Base-by-base conservation (phyloP, 2,888 invertebrate genomes). In the Meandrusa payeni region DNA sequence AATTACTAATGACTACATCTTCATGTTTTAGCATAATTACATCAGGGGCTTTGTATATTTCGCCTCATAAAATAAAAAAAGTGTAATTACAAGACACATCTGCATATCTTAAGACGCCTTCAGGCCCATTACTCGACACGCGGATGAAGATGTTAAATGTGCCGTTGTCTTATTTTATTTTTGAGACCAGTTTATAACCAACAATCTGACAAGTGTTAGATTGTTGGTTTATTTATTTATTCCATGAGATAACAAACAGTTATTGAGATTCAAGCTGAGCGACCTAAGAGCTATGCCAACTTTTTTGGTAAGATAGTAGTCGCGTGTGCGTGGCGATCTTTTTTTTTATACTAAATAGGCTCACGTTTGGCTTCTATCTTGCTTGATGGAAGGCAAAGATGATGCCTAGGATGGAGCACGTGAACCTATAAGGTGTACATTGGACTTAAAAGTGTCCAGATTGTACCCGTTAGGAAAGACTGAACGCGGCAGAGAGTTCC, bases 1-100 rank as follows among this genome's bases (percentile, higher is more conserved):
- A 83, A 79, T 78, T 77, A 73, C 73, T 82, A 85, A 86, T 81
- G 82, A 75, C 75, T 70, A 69, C 66, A 86, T 86, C 74, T 82
- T 75, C 86, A 86, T 83, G 80, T 75, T 79, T 86, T 86, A 71
- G 76, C 86, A 82, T 86, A 74, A 78, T 79, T 69, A 75, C 68
- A 73, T 81, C 76, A 76, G 69, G n/a, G 74, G 57, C 70, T 75
- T 68, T 68, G 59, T 64, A 67, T 59, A 64, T 70, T 75, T 69
- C 57, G 58, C 59, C 54, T 67, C 61, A 51, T 57, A 64, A 54
- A 57, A 69, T 65, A 71, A 69, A 69, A 64, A 69, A 66, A 60
- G 47, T 61, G 59, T 69, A 68, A 72, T 71, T 68, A 69, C 63
- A 69, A 67, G 59, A 72, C 64, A 73, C 73, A 80, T 83, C 77